Percentiles rank a stretch among this genome's conserved stretches.
These are phyloP conservation scores for Cylloceria caligata DNA, from an alignment of 2,888 invertebrate genomes.

Conservation along the genomic window DNA sequence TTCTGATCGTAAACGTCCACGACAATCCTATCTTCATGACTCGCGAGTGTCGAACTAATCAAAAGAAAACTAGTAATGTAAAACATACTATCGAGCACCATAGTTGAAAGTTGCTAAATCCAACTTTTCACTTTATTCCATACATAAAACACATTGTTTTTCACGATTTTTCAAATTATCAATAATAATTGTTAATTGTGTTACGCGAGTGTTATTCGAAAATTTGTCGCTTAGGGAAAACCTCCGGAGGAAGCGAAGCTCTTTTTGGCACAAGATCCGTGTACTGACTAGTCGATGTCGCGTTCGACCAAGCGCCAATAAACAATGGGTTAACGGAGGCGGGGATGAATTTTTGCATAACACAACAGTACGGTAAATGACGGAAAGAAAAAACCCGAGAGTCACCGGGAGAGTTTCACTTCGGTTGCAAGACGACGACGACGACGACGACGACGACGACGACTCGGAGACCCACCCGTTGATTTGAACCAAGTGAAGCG, in stretches of 20 bases:
- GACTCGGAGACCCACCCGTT: slow-evolving; percentile 70
- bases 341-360: slow-evolving; percentile 73
- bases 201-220: background rate
- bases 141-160: background rate
- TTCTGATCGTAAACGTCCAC: background rate
- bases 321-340: slow-evolving; percentile 73
- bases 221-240: background rate
- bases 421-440: slow-evolving; percentile 67
- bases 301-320: slow-evolving; percentile 71
- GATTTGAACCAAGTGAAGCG: slow-evolving; percentile 83
- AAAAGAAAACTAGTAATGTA: slow-evolving; percentile 14
- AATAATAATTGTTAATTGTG: background rate
- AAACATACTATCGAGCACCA: slow-evolving; percentile 29
- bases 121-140: slow-evolving; percentile 16
- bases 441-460: slow-evolving; percentile 28
- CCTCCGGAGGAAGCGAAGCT: slow-evolving; percentile 23
- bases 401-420: slow-evolving; percentile 69
- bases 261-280: slow-evolving; percentile 63
- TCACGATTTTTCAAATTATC: background rate
- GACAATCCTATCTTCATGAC: background rate
- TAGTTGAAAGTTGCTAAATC: slow-evolving; percentile 19
- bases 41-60: slow-evolving; percentile 21
- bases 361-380: slow-evolving; percentile 69
- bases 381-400: slow-evolving; percentile 77
- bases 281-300: slow-evolving; percentile 71